phyloP scores from a whole-genome alignment of 2,113 vertebrate genomes.

The Ictidomys tridecemlineatus region DNA sequence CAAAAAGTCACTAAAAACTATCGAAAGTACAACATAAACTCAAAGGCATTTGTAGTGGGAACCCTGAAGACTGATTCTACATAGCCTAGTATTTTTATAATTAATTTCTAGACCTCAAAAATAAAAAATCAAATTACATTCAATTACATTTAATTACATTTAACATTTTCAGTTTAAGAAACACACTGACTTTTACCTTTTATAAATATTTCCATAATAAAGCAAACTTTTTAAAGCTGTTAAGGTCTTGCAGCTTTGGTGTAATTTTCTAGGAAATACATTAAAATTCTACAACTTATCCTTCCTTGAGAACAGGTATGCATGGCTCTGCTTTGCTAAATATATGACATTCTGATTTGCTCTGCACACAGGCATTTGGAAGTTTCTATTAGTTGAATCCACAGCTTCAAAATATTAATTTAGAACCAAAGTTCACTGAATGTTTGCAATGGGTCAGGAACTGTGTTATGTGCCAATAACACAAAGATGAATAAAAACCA shows the following conservation, averaged over 20 bases:
- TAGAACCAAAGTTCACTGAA: not conserved
- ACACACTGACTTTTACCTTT: not conserved
- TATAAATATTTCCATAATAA: not conserved
- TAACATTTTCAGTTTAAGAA: slow-evolving; percentile 41
- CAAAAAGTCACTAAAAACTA: not conserved
- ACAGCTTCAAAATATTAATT: not conserved
- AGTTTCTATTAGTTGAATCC: not conserved
- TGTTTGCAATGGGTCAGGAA: not conserved
- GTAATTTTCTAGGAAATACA: not conserved
- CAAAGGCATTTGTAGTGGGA: not conserved
- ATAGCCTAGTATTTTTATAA: not conserved
- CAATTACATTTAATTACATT: not conserved
- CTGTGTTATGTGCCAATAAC: not conserved
- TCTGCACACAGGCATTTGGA: not conserved
- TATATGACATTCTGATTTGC: not conserved
- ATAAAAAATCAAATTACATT: not conserved
- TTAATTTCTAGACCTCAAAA: not conserved
- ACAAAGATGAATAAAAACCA: not conserved
- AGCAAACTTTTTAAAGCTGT: not conserved
- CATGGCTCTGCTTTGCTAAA: not conserved
- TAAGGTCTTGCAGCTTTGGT: not conserved
- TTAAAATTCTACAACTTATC: not conserved
- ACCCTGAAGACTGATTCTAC: not conserved
- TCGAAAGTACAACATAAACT: not conserved
- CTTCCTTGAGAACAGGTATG: not conserved